These are phyloP conservation scores for Eupeodes latifasciatus DNA, from an alignment of 2,888 invertebrate species.

Conservation along the genomic window DNA sequence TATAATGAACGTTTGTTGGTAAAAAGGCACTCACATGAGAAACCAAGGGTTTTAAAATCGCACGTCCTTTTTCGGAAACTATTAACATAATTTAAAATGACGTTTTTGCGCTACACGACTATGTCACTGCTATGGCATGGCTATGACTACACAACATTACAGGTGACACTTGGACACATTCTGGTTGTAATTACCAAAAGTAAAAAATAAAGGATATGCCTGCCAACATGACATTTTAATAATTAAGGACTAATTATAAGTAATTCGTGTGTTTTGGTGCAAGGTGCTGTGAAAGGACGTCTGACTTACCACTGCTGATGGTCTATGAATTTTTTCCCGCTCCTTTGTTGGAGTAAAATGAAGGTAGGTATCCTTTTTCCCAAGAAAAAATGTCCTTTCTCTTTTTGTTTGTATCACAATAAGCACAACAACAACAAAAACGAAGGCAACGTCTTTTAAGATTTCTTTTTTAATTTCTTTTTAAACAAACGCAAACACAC, in stretches of 20 bases:
- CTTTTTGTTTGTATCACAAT: conserved; percentile 26
- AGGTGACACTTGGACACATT: conserved; percentile 5
- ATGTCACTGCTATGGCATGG: too few relatives aligned
- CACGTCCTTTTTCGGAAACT: conserved; percentile 16
- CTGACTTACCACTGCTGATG: conserved; percentile 33
- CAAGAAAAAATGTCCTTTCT: conserved; percentile 5
- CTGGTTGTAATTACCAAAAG: conserved; percentile 15
- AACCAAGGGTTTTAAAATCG: conserved; percentile 1
- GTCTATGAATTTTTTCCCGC: conserved; percentile 17
- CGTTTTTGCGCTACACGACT: conserved; percentile 10
- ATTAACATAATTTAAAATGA: conserved; percentile 34
- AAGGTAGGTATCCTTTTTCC: neutral
- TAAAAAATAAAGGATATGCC: neutral
- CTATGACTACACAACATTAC: neutral
- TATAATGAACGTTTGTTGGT: neutral
- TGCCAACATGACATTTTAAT: conserved; percentile 23
- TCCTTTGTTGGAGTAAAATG: conserved; percentile 13
- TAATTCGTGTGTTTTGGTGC: neutral
- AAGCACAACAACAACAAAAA: neutral
- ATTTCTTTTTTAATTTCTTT: neutral
- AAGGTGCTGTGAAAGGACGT: neutral
- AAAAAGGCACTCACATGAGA: neutral
- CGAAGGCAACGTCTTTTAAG: conserved; percentile 5
- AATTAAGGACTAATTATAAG: conserved; percentile 51
- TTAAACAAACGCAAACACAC: neutral